Conservation (phyloP, 2,888 invertebrate genomes). For the Agrotis exclamationis region DNA sequence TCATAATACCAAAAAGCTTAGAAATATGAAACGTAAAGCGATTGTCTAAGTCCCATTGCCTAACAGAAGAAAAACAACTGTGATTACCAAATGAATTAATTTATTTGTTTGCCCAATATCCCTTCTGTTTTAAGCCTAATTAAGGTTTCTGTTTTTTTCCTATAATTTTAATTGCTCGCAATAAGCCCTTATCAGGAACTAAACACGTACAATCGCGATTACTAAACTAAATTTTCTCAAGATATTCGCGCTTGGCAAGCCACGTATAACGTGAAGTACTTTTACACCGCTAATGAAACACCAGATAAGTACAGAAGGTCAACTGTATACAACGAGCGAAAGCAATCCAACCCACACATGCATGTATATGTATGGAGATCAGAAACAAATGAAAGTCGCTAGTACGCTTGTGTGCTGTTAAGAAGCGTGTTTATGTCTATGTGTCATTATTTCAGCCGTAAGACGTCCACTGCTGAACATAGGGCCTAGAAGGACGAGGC, state of each 20-base stretch:
- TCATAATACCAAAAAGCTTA: too few relatives aligned
- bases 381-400: background rate
- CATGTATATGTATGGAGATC: background rate
- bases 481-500: too few relatives aligned
- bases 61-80: too few relatives aligned
- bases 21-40: too few relatives aligned
- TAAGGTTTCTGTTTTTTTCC: background rate
- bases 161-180: background rate
- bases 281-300: background rate
- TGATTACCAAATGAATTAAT: too few relatives aligned
- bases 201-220: background rate
- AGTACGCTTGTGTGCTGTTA: background rate
- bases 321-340: background rate
- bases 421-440: background rate
- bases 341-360: background rate
- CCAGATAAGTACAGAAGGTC: background rate
- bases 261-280: conserved; percentile 21
- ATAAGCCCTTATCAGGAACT: conserved; percentile 11
- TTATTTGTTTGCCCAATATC: too few relatives aligned
- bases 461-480: too few relatives aligned
- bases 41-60: too few relatives aligned
- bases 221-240: conserved; percentile 13
- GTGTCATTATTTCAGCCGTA: too few relatives aligned
- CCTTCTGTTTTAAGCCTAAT: too few relatives aligned
- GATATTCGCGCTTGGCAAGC: conserved; percentile 22